Evolutionary conservation across 2,113 vertebrate species (phyloP), one percentile per base, ranked within the genome.

Genomic region (Asarcornis scutulata): DNA sequence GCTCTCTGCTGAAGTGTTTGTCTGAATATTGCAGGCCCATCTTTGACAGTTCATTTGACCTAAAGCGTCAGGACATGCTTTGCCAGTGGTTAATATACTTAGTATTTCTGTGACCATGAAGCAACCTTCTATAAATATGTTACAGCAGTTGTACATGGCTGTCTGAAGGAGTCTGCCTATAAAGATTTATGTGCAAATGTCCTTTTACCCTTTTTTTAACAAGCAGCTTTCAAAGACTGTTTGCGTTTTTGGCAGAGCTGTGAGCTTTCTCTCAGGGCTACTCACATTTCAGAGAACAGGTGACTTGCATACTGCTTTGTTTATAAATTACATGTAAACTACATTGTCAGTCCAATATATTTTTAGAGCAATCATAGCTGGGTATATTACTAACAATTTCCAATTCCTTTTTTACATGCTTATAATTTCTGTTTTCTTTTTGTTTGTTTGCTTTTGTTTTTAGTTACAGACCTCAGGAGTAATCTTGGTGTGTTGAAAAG

Each of bases 181-280:
- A 68, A 94, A 94, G 95, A 96, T 96, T 94, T 94, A 95, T 96
- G 93, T 89, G 80, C 80, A 66, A 94, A 81, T 84, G 92, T 78
- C 83, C 88, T 86, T 94, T 82, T 83, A 86, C 77, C 40, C 88
- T 91, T 92, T 94, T 94, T 91, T 92, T 95, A 96, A 88, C 83
- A 79, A 93, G 83, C 83, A n/a, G 66, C 69, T 94, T 92, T 94
- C 91, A 93, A 91, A 93, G 91, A 42, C 88, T 93, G 83, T 89
- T 93, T 73, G 34, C 93, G 78, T 76, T 93, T 96, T 77, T 92
- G 93, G 86, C 92, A 96, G 67, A 92, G 86, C 69, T 74, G 29
- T 66, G 90, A 86, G 88, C 67, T 91, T 84, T 91, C 92, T 93
- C 71, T 84, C 0, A 1, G 40, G 81, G 81, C 93, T 94, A 20